phyloP scores from a whole-genome alignment of 2,888 invertebrate species.

The Melinaea marsaeus region DNA sequence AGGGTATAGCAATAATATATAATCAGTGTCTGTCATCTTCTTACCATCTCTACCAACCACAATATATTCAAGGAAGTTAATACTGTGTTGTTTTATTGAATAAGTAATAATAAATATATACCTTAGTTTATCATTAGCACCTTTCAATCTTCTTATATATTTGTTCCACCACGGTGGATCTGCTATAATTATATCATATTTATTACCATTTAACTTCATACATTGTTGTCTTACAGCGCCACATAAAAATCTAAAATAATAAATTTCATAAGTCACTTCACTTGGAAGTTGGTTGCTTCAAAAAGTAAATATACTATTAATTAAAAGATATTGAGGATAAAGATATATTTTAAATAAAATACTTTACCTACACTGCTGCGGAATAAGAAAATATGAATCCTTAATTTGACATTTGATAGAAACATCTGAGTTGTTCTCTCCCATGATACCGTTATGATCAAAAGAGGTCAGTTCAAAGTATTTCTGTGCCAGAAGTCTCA shows the following conservation, averaged over 20 bases:
- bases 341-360: conserved; percentile 1
- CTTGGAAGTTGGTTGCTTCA: neutral
- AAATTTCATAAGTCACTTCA: neutral
- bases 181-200: conserved; percentile 89
- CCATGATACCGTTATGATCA: conserved; percentile 54
- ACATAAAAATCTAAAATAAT: conserved; percentile 79
- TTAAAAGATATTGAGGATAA: no score
- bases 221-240: conserved; percentile 76
- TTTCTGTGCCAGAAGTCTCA: conserved; percentile 48
- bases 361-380: conserved; percentile 78
- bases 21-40: no score
- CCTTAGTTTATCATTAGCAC: conserved; percentile 79
- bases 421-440: conserved; percentile 75
- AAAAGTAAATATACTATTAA: no score
- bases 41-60: no score
- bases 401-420: conserved; percentile 72
- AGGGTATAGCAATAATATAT: no score
- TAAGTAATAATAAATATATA: neutral
- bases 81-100: neutral
- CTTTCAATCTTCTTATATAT: conserved; percentile 89
- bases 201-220: conserved; percentile 58
- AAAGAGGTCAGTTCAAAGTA: conserved; percentile 55
- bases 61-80: no score
- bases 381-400: conserved; percentile 79
- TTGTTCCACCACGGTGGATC: conserved; percentile 99